phyloP scores from a whole-genome alignment of 2,888 invertebrate species.

The Steinernema scapterisci region DNA sequence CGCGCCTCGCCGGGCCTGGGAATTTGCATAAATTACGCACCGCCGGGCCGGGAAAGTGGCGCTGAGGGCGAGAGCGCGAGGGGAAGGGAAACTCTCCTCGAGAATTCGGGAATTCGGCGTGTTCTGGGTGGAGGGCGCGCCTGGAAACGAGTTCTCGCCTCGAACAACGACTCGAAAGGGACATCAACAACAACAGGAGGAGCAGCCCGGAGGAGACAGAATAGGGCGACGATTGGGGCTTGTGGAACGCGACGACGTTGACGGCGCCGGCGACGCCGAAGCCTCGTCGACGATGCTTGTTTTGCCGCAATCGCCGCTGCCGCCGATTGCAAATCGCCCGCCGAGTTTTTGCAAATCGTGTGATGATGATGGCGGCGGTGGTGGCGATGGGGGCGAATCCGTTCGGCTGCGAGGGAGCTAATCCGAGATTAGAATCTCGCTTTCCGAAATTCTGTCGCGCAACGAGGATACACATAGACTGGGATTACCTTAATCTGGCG shows the following conservation, averaged over 20 bases:
- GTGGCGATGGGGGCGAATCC: background rate
- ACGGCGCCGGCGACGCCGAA: too few species aligned
- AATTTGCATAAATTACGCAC: conserved; percentile 26
- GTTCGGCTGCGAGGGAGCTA: conserved; percentile 18
- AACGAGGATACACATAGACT: background rate
- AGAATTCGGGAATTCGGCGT: too few species aligned
- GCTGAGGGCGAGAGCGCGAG: background rate
- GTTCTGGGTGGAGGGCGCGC: background rate
- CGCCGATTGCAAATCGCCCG: conserved; percentile 27
- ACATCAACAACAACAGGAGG: conserved; percentile 12
- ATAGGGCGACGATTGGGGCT: conserved; percentile 17
- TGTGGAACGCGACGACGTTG: too few species aligned
- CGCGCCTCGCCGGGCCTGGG: conserved; percentile 2
- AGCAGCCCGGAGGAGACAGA: background rate
- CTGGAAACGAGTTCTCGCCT: background rate
- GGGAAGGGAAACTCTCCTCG: background rate
- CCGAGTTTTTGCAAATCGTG: background rate
- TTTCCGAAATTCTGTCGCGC: conserved; percentile 14
- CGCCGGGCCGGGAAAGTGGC: background rate
- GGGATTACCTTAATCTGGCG: conserved; percentile 25
- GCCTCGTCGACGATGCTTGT: background rate
- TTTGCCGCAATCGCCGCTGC: background rate
- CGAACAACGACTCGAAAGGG: conserved; percentile 16
- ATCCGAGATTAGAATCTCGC: conserved; percentile 28
- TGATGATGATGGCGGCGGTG: too few species aligned